phyloP scores from a whole-genome alignment of 2,888 invertebrate genomes.

The Drosophila parthenogenetica region DNA sequence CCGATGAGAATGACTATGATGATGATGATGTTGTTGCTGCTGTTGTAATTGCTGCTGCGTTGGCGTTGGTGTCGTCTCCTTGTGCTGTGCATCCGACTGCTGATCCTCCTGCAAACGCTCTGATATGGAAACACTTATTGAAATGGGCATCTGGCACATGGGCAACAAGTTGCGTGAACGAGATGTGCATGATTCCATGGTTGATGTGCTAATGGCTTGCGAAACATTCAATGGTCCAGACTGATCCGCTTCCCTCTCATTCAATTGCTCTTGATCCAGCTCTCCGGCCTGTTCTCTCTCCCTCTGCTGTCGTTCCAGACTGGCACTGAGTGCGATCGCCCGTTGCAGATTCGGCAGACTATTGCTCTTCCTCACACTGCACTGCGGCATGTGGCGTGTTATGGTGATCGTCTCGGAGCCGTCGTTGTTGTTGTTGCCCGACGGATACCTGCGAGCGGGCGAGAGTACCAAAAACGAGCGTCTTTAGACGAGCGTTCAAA shows the following conservation, averaged over 20 bases:
- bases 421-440: slow-evolving; percentile 89
- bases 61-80: slow-evolving; percentile 43
- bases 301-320: slow-evolving; percentile 22
- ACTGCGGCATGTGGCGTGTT: slow-evolving; percentile 86
- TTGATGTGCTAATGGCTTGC: slow-evolving; percentile 89
- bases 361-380: slow-evolving; percentile 89
- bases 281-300: slow-evolving; percentile 15
- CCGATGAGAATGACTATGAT: slow-evolving; percentile 52
- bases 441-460: slow-evolving; percentile 88
- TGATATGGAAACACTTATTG: slow-evolving; percentile 78
- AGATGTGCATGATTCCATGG: slow-evolving; percentile 86
- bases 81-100: slow-evolving; percentile 51
- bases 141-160: slow-evolving; percentile 85
- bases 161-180: slow-evolving; percentile 84
- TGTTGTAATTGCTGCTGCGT: slow-evolving; percentile 40
- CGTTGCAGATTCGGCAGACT: slow-evolving; percentile 91
- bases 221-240: slow-evolving; percentile 84
- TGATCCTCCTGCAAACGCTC: slow-evolving; percentile 72
- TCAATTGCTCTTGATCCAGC: slow-evolving; percentile 23
- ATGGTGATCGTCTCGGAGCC: slow-evolving; percentile 85
- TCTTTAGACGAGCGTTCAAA: slow-evolving; percentile 66
- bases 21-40: slow-evolving; percentile 47
- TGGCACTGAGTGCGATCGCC: slow-evolving; percentile 36
- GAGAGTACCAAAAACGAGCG: slow-evolving; percentile 75
- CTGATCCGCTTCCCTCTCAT: slow-evolving; percentile 41